Percentiles rank a stretch among this genome's conserved stretches.
phyloP scores from a whole-genome alignment of 2,113 vertebrate species.

The Melanotaenia duboulayi region DNA sequence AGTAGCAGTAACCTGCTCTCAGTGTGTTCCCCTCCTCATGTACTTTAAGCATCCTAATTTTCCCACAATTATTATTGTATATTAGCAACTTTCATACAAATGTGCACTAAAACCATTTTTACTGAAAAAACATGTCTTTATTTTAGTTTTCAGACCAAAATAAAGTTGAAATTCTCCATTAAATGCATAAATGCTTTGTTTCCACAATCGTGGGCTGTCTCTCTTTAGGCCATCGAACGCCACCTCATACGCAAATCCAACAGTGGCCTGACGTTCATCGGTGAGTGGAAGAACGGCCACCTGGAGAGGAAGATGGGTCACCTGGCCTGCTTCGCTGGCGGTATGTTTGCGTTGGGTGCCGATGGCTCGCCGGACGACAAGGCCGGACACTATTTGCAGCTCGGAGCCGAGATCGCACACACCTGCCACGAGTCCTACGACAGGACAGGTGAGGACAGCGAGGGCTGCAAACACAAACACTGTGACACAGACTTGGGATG shows the following conservation, averaged over 20 bases:
- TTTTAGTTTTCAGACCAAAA: not conserved
- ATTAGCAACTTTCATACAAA: no score
- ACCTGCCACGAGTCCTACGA: slow-evolving; percentile 98
- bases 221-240: slow-evolving; percentile 93
- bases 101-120: no score
- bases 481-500: no score
- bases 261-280: slow-evolving; percentile 96
- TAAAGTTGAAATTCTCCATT: no score
- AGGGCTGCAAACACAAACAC: not conserved
- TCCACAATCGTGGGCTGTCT: not conserved
- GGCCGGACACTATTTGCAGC: slow-evolving; percentile 96
- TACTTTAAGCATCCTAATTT: no score
- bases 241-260: slow-evolving; percentile 96
- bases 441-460: slow-evolving; percentile 87
- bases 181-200: not conserved
- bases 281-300: slow-evolving; percentile 98
- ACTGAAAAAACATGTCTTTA: not conserved
- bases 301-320: slow-evolving; percentile 99
- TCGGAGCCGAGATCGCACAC: slow-evolving; percentile 97
- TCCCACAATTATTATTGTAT: no score
- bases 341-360: slow-evolving; percentile 96
- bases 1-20: not conserved
- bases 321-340: slow-evolving; percentile 96
- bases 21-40: no score
- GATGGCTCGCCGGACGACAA: slow-evolving; percentile 95